Percentiles rank a stretch among this genome's conserved stretches.
phyloP scores from a whole-genome alignment of 1,140 invertebrate genomes.

The Cotesia typhae region DNA sequence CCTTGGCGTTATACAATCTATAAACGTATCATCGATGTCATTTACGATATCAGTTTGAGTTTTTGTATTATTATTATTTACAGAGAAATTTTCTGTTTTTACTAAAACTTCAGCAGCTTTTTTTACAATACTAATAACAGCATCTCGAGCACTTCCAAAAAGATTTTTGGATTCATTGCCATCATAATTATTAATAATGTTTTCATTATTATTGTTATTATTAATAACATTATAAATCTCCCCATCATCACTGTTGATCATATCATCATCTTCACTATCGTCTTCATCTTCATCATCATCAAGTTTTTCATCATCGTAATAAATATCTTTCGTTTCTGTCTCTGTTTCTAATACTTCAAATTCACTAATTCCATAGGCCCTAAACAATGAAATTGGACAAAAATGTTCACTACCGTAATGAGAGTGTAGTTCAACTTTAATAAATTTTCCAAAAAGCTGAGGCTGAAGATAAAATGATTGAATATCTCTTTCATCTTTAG shows the following conservation, averaged over 20 bases:
- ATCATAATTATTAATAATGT: slow-evolving; percentile 60
- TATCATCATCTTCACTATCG: slow-evolving; percentile 41
- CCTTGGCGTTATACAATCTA: slow-evolving; percentile 71
- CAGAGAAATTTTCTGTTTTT: slow-evolving; percentile 70
- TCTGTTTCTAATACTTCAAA: slow-evolving; percentile 87
- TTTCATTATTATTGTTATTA: slow-evolving; percentile 66
- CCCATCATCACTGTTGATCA: neutral
- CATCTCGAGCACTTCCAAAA: slow-evolving; percentile 85
- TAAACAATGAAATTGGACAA: slow-evolving; percentile 93
- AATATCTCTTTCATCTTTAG: slow-evolving; percentile 84
- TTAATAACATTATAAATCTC: slow-evolving; percentile 70
- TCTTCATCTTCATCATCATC: slow-evolving; percentile 66
- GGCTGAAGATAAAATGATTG: slow-evolving; percentile 86
- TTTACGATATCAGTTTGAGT: slow-evolving; percentile 55
- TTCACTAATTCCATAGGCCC: slow-evolving; percentile 90
- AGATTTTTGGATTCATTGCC: slow-evolving; percentile 70
- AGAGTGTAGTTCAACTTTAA: slow-evolving; percentile 89
- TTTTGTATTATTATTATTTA: slow-evolving; percentile 60
- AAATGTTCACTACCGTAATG: slow-evolving; percentile 97
- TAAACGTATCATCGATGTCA: slow-evolving; percentile 46
- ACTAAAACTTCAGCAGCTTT: slow-evolving; percentile 85
- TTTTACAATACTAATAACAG: slow-evolving; percentile 87
- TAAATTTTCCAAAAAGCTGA: slow-evolving; percentile 91
- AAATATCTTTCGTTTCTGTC: slow-evolving; percentile 62
- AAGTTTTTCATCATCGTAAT: slow-evolving; percentile 19